Conservation (phyloP, 2,888 invertebrate species). For the Trichogramma evanescens region DNA sequence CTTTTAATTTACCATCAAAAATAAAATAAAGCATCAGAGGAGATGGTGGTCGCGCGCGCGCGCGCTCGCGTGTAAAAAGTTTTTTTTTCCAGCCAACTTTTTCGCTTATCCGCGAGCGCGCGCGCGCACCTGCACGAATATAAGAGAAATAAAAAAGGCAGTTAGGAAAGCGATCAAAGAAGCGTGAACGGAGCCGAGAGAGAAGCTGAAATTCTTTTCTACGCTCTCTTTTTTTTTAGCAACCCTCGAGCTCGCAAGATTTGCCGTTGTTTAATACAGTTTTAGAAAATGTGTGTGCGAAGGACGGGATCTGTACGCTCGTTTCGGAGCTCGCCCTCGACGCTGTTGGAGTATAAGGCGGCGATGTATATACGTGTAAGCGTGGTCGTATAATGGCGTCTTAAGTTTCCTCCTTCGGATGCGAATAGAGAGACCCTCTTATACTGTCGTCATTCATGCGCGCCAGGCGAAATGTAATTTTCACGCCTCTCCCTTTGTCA, state of each 20-base stretch:
- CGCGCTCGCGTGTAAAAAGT: neutral
- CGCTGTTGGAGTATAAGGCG: no score
- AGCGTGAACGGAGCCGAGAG: constrained; percentile 22
- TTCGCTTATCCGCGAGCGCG: constrained; percentile 8
- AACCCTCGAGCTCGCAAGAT: constrained; percentile 38
- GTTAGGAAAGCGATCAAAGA: constrained; percentile 39
- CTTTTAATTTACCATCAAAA: neutral
- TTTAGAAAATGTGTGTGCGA: constrained; percentile 29
- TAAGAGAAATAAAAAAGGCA: no score
- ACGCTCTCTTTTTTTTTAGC: constrained; percentile 11
- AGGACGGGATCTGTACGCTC: no score
- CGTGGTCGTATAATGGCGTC: constrained; percentile 44
- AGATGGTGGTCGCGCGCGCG: constrained; percentile 1
- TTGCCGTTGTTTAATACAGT: constrained; percentile 47
- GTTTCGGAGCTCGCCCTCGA: no score
- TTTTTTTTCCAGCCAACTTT: neutral
- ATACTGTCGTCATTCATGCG: no score
- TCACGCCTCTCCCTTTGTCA: neutral
- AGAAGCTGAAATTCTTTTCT: constrained; percentile 21
- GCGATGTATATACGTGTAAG: no score
- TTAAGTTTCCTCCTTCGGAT: constrained; percentile 33
- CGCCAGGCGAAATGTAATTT: constrained; percentile 1
- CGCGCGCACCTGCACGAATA: constrained; percentile 2
- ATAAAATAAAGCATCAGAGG: constrained; percentile 4
- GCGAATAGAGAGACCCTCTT: constrained; percentile 1